Conservation (phyloP, 2,797 vertebrate genomes). For the Scarus forsteni region DNA sequence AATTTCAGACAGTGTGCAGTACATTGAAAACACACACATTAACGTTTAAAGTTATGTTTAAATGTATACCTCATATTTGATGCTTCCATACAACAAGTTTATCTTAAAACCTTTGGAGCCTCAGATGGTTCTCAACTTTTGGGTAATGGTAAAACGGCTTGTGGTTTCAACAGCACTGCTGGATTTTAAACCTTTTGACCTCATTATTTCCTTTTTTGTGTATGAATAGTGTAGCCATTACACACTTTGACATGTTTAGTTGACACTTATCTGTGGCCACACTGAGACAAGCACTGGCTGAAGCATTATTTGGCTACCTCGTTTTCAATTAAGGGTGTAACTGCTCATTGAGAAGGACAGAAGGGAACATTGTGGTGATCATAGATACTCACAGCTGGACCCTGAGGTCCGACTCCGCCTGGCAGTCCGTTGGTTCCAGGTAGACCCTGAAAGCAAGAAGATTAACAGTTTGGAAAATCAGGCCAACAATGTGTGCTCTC, state of each 20-base stretch:
- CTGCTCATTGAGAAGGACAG: slow-evolving; percentile 3
- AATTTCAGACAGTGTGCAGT: too few relatives aligned
- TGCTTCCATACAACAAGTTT: too few relatives aligned
- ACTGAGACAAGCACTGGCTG: slow-evolving; percentile 1
- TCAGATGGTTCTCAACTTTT: slow-evolving; percentile 9
- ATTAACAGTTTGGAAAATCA: neutral
- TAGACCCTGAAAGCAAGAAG: slow-evolving; percentile 86
- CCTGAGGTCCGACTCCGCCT: slow-evolving; percentile 91
- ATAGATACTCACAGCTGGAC: slow-evolving; percentile 87
- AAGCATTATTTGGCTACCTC: slow-evolving; percentile 2
- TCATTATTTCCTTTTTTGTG: neutral
- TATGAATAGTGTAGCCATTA: neutral
- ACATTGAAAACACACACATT: too few relatives aligned
- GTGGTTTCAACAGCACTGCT: neutral
- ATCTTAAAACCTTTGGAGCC: too few relatives aligned
- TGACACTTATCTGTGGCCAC: neutral
- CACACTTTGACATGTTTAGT: neutral
- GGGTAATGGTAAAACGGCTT: slow-evolving; percentile 14
- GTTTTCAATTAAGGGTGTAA: slow-evolving; percentile 11
- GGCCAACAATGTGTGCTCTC: neutral
- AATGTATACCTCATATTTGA: too few relatives aligned
- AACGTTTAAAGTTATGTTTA: too few relatives aligned
- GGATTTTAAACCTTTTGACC: neutral
- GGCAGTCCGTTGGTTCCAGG: slow-evolving; percentile 92
- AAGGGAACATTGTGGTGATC: slow-evolving; percentile 13